Percentiles rank a stretch among this genome's conserved stretches.
These are phyloP conservation scores for Melanotaenia maccullochi DNA, from an alignment of 2,797 vertebrate species.

Conservation along the genomic window DNA sequence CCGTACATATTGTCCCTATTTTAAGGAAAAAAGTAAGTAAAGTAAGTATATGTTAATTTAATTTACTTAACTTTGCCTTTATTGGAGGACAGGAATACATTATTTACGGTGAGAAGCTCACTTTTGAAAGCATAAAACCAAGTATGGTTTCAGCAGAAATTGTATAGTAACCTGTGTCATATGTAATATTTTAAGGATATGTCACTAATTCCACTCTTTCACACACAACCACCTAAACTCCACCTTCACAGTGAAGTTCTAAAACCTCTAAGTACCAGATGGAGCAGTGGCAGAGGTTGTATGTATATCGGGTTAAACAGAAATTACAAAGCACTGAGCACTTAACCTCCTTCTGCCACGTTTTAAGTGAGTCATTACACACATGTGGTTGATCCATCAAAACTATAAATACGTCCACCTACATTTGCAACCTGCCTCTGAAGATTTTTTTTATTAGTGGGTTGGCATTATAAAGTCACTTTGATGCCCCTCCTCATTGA, in stretches of 20 bases:
- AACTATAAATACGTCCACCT: slow-evolving; percentile 50
- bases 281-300: slow-evolving; percentile 23
- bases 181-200: background rate
- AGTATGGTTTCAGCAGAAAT: background rate
- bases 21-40: no score
- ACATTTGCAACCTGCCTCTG: slow-evolving; percentile 64
- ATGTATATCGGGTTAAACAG: slow-evolving; percentile 32
- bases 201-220: background rate
- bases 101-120: no score
- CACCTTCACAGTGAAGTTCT: slow-evolving; percentile 14
- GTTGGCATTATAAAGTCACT: slow-evolving; percentile 71
- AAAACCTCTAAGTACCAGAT: slow-evolving; percentile 29
- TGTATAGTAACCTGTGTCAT: background rate
- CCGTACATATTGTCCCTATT: no score
- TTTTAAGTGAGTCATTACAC: slow-evolving; percentile 46
- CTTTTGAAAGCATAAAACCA: no score
- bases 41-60: no score
- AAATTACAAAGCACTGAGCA: slow-evolving; percentile 20
- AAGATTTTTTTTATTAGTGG: slow-evolving; percentile 64
- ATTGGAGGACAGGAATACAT: no score
- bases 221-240: background rate
- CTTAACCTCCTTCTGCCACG: slow-evolving; percentile 25
- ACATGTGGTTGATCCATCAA: slow-evolving; percentile 63
- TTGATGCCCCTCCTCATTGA: slow-evolving; percentile 53
- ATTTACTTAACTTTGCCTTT: no score